These are phyloP conservation scores for Drosophila mayri DNA, from an alignment of 1,140 invertebrate species.

Conservation along the genomic window DNA sequence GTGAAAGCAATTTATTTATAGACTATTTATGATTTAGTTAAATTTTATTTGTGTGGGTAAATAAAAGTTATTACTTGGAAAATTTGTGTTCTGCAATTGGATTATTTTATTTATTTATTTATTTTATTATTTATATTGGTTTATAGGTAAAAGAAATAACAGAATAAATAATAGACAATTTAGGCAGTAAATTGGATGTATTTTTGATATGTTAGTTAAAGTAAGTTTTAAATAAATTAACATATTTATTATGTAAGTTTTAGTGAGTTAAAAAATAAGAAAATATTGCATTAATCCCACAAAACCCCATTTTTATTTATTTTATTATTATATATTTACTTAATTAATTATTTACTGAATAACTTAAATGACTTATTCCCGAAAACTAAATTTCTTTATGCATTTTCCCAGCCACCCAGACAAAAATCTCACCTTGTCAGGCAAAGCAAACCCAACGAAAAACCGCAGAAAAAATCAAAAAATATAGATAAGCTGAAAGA, in stretches of 20 bases:
- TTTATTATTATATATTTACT: no score
- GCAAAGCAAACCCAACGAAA: neutral
- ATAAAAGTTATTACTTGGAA: neutral
- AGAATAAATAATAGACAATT: neutral
- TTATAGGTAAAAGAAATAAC: neutral
- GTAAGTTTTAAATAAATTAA: no score
- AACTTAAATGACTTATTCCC: no score
- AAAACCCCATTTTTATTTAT: no score
- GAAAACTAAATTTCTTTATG: constrained; percentile 7
- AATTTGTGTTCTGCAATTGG: neutral
- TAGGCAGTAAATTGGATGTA: neutral
- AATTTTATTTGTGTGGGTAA: neutral
- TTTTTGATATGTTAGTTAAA: neutral
- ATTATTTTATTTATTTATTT: no score
- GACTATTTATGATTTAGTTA: neutral
- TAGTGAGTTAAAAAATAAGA: no score
- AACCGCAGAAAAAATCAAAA: constrained; percentile 2
- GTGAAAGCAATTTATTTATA: neutral
- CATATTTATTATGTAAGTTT: no score
- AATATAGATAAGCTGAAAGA: constrained; percentile 37
- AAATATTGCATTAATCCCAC: no score
- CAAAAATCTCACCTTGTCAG: constrained; percentile 13
- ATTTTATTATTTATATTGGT: neutral
- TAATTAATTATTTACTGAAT: no score
- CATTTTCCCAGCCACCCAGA: neutral